Conservation (phyloP, 1,140 invertebrate genomes). For the Papilio glaucus region DNA sequence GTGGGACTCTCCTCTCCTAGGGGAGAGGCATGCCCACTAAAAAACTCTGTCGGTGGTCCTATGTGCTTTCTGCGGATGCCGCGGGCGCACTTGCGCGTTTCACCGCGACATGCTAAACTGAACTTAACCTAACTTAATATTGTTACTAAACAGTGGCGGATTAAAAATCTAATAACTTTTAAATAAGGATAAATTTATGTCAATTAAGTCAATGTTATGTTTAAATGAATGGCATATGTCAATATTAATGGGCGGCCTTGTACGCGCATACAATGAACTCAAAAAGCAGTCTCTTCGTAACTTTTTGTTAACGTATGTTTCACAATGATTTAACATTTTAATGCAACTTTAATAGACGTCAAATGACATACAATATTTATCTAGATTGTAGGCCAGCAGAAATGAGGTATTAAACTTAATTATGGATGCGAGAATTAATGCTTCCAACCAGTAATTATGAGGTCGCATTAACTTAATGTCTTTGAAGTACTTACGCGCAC, state of each 20-base stretch:
- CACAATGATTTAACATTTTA: slow-evolving; percentile 69
- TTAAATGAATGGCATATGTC: not conserved
- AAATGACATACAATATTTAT: slow-evolving; percentile 78
- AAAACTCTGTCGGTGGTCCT: no score
- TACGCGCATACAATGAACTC: slow-evolving; percentile 32
- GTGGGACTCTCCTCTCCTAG: no score
- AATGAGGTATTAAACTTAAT: slow-evolving; percentile 82
- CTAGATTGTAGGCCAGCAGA: slow-evolving; percentile 79
- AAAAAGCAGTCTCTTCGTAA: slow-evolving; percentile 47
- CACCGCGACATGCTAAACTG: no score
- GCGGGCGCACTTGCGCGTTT: no score
- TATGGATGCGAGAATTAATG: slow-evolving; percentile 82
- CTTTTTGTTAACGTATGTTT: slow-evolving; percentile 51
- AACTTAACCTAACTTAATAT: no score
- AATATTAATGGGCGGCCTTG: slow-evolving; percentile 36
- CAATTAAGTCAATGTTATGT: not conserved
- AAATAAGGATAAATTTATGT: not conserved
- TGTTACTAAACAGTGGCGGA: no score
- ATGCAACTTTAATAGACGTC: slow-evolving; percentile 75
- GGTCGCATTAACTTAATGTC: slow-evolving; percentile 82
- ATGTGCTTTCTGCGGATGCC: no score
- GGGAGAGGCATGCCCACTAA: no score
- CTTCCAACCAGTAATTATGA: slow-evolving; percentile 79
- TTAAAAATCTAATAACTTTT: not conserved
- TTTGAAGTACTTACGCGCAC: slow-evolving; percentile 69